Evolutionary conservation across 2,113 vertebrate species (phyloP).

Genomic region (Tachycineta bicolor): DNA sequence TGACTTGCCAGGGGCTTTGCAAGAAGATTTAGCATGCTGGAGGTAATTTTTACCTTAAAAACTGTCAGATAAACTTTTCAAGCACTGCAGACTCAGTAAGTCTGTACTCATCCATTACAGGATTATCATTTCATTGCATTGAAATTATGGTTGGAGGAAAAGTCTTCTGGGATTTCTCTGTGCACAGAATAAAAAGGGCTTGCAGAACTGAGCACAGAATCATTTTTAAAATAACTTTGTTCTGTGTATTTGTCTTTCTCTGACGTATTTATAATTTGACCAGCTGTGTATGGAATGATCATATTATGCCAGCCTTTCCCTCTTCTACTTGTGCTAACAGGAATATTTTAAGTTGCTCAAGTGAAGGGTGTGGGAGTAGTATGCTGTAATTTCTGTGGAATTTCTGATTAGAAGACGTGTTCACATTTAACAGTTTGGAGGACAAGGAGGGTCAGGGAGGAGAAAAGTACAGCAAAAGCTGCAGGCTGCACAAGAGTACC

Average conservation of each 20-base stretch:
- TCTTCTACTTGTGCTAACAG: not conserved
- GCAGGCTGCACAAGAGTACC: not conserved
- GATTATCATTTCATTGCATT: constrained; percentile 5
- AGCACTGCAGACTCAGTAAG: not conserved
- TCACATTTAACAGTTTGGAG: not conserved
- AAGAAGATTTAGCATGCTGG: not conserved
- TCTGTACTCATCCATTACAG: not conserved
- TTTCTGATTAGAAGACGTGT: constrained; percentile 34
- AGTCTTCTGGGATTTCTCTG: not conserved
- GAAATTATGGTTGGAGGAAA: not conserved
- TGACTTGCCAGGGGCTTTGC: constrained; percentile 27
- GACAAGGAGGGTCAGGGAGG: not conserved
- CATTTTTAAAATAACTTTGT: not conserved
- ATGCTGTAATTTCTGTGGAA: constrained; percentile 32
- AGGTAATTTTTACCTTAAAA: not conserved
- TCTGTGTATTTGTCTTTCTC: not conserved
- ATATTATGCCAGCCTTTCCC: not conserved
- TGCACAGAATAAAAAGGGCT: not conserved
- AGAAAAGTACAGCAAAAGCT: not conserved
- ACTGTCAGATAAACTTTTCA: not conserved
- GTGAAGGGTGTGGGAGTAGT: not conserved
- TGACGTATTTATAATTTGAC: not conserved
- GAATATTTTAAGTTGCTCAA: not conserved
- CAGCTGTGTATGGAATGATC: not conserved
- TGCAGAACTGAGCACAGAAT: not conserved